Base-by-base conservation (phyloP, 2,113 vertebrate genomes). In the Dipodomys merriami region DNA sequence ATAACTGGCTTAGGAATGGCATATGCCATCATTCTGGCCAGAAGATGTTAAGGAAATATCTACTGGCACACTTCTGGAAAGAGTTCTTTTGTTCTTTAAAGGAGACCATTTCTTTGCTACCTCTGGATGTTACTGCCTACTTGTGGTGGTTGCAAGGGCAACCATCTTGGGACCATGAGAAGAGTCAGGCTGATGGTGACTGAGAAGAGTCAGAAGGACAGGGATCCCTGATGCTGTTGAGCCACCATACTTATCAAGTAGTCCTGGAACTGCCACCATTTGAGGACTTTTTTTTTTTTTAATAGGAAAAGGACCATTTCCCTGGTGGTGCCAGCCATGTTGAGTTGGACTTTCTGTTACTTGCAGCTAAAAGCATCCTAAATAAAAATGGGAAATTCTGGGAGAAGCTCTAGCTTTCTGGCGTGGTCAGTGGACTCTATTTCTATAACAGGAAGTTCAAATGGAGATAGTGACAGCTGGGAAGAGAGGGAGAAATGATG, bases 331-430 rank as follows among this genome's bases (percentile, higher is more conserved):
- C 23, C 23, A 85, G 39, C 27, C 71, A 67, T 69, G 83, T 78
- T 16, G 69, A 73, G 33, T 69, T 49, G 49, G 49, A 49, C 49
- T 49, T 49, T 49, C 49, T 49, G 49, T 49, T 49, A 49, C 12
- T 49, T 85, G 60, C 35, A 60, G 53, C 46, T 35, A 30, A 22
- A 87, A 69, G 2, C 49, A 49, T 49, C 49, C 49, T 49, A 49
- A 49, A 49, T 49, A 49, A 49, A 49, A 49, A 49, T 49, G 49
- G 49, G 49, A 49, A 49, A 49, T 11, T 80, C 53, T 78, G 67
- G 73, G 60, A 30, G 72, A 68, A n/a, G 35, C 10, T 29, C 64
- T 53, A 11, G 46, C 68, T 95, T 83, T 72, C 91, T 90, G 91
- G 49, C 62, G 35, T 89, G 27, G 15, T 68, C 44, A 29, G 15